Conservation (phyloP, 2,113 vertebrate genomes). For the Vidua chalybeata region DNA sequence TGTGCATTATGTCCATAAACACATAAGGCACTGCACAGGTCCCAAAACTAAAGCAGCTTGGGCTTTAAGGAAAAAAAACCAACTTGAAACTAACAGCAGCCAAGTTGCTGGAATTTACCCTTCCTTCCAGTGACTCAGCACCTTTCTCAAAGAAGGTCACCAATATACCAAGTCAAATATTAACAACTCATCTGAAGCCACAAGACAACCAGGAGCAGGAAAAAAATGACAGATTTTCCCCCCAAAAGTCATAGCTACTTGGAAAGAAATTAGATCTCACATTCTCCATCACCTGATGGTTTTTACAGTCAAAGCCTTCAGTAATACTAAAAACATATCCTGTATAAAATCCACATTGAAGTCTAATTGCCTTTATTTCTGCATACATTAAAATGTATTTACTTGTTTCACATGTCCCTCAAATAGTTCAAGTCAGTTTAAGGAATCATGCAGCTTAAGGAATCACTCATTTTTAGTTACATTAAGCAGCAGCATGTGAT, state of each 20-base stretch:
- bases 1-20: neutral
- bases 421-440: neutral
- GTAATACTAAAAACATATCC: neutral
- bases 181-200: slow-evolving; percentile 12
- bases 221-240: neutral
- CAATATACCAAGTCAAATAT: neutral
- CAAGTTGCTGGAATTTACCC: neutral
- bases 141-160: neutral
- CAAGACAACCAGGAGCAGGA: neutral
- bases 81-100: neutral
- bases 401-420: neutral
- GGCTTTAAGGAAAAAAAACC: neutral
- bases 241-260: neutral
- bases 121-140: slow-evolving; percentile 28
- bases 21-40: neutral
- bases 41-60: neutral
- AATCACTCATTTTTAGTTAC: neutral
- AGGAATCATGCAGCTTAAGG: neutral
- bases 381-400: neutral
- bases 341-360: neutral
- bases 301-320: neutral
- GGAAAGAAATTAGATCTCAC: neutral
- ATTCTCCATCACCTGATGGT: neutral
- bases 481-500: neutral
- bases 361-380: neutral